Base-by-base conservation (phyloP, 2,797 vertebrate species). In the Rachycentron canadum region DNA sequence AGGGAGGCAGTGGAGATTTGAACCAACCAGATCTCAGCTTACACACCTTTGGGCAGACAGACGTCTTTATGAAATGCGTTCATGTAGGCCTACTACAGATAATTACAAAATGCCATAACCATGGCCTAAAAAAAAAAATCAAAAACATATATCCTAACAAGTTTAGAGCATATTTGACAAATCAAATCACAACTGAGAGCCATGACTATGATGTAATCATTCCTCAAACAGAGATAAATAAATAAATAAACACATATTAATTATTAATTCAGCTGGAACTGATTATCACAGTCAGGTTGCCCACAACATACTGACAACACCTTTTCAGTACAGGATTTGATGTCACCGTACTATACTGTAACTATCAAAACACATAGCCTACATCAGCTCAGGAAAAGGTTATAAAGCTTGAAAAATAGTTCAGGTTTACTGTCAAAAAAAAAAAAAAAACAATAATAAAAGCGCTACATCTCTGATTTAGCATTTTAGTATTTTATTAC, bases 401-500 rank as follows among this genome's bases (percentile, higher is more conserved):
- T 23, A 3, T 25, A 11, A 43, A n/a, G 23, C 6, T 25, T 11
- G 16, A 3, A 16, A 59, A 58, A 59, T n/a, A n/a, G n/a, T n/a
- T n/a, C n/a, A 7, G 23, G 23, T 43, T 69, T 47, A 21, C 14
- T 17, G 7, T 2, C 1, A 8, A 64, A 28, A 45, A 12, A 49
- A 9, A 23, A 47, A 17, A 32, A 60, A 9, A 23, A 47, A 17
- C 32, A 60, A 53, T 16, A 52, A 77, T 52, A 68, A 57, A 73
- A 57, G 3, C 59, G 66, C 30, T 5, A 2, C 11, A 34, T 5
- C 16, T 34, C 7, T 72, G 16, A 63, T 69, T 76, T 32, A 45
- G 19, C 34, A 17, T 79, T 80, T 77, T 84, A 87, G 75, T 76
- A 41, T 79, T 94, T 95, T 94, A 95, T 95, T 95, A 84, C 86